Base-by-base conservation (phyloP, 92 coral and sea anemone species). In the Montipora capitata region DNA sequence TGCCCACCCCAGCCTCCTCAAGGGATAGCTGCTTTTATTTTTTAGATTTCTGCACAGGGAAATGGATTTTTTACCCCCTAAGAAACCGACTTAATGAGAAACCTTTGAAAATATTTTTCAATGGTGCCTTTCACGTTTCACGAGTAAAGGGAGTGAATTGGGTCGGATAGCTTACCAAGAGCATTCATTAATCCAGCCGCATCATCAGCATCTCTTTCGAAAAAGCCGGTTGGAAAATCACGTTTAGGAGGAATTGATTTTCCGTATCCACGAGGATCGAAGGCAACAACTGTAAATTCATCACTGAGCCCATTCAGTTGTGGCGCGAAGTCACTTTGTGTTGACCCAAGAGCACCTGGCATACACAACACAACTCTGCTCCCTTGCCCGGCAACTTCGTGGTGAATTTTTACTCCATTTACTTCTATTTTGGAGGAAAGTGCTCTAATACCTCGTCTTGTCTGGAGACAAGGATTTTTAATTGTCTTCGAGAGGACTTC, bases 231-330 rank as follows among this genome's bases (percentile, higher is more conserved):
- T 1, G 99, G 99, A 54, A 95, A 97, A 91, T 97, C 99, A 63
- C 99, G 86, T 76, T 88, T 94, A 10, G 99, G 99, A 9, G 99
- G 99, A 56, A 93, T 93, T 15, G 99, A 95, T 81, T 96, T 97
- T 58, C 99, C 99, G 78, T 97, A 97, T 13, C 99, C 99, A 57
- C 99, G 91, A 43, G 99, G 98, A 87, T 97, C 99, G 72, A 97
- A 92, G 8, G 98, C 96, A 66, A 97, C 78, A 0, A 97, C 96
- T 45, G 99, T 96, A 64, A 94, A 97, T 44, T 89, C 90, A 14
- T 91, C 85, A 49, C 94, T 87, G 14, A 97, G 85, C 1, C 93
- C 94, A 71, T 74, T 92, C 7, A 97, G 88, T 80, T 97, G 99
- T 3, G 99, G 99, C 14, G 94, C 99, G 82, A 97, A 97, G 89